Conservation (phyloP, 1,140 invertebrate species). For the Cydia fagiglandana region DNA sequence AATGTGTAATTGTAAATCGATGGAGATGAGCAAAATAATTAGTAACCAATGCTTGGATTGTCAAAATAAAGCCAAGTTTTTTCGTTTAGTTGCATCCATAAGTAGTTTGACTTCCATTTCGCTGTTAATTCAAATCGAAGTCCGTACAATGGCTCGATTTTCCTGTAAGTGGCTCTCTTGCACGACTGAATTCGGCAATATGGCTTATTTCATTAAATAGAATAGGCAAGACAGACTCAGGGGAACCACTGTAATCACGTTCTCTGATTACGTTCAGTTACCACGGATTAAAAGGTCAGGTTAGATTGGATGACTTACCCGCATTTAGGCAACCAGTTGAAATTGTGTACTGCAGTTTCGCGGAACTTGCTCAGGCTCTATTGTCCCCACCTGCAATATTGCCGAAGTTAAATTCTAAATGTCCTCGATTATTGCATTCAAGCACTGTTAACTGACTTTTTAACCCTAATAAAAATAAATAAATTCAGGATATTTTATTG, state of each 20-base stretch:
- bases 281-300: background rate
- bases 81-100: background rate
- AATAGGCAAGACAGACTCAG: background rate
- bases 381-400: constrained; percentile 12
- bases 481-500: background rate
- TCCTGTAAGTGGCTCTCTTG: background rate
- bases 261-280: background rate
- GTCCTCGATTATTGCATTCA: background rate
- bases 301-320: background rate
- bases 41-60: too few species aligned
- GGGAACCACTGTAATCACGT: background rate
- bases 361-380: background rate
- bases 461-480: background rate
- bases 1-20: too few species aligned
- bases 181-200: background rate
- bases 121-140: background rate
- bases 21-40: too few species aligned
- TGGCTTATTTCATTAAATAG: background rate
- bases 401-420: constrained; percentile 1
- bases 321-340: background rate
- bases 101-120: background rate
- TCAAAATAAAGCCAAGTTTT: too few species aligned
- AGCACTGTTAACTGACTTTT: background rate
- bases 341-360: background rate
- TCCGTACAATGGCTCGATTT: background rate